Evolutionary conservation across 2,797 vertebrate species (phyloP).

Genomic region (Mastacembelus armatus): DNA sequence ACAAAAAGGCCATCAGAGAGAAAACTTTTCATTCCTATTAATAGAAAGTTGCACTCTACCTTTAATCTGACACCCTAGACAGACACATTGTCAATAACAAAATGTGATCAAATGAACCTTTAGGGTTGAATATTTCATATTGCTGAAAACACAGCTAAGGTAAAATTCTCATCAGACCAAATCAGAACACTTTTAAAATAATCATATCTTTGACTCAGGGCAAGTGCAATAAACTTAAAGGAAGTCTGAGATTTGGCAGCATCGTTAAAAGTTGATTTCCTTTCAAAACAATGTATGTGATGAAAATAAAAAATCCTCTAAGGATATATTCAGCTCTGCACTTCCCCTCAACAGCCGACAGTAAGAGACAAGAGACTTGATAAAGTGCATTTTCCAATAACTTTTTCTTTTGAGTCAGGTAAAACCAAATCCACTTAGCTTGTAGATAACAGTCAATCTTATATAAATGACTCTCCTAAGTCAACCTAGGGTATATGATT

Average conservation of each 20-base stretch:
- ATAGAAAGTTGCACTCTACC: conserved; percentile 5
- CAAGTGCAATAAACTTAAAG: conserved; percentile 44
- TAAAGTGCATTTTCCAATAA: conserved; percentile 76
- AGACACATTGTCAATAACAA: conserved; percentile 35
- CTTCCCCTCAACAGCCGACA: conserved; percentile 40
- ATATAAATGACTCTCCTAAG: conserved; percentile 81
- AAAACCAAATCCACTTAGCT: conserved; percentile 78
- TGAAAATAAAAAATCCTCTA: conserved; percentile 60
- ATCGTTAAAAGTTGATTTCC: conserved; percentile 55
- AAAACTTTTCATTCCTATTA: neutral
- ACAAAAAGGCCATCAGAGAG: neutral
- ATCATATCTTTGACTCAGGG: conserved; percentile 41
- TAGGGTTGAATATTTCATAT: conserved; percentile 9
- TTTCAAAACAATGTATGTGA: conserved; percentile 45
- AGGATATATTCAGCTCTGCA: conserved; percentile 34
- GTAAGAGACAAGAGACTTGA: conserved; percentile 53
- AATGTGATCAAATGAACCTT: conserved; percentile 11
- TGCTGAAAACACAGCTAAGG: conserved; percentile 19
- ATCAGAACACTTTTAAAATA: conserved; percentile 35
- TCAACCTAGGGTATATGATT: conserved; percentile 78
- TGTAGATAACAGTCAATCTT: conserved; percentile 75
- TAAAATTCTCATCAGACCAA: conserved; percentile 42
- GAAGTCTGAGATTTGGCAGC: conserved; percentile 38
- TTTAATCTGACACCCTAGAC: conserved; percentile 19
- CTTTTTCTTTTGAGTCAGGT: conserved; percentile 80